These are phyloP conservation scores for Drosophila quinaria DNA, from an alignment of 2,888 invertebrate species.

Conservation along the genomic window DNA sequence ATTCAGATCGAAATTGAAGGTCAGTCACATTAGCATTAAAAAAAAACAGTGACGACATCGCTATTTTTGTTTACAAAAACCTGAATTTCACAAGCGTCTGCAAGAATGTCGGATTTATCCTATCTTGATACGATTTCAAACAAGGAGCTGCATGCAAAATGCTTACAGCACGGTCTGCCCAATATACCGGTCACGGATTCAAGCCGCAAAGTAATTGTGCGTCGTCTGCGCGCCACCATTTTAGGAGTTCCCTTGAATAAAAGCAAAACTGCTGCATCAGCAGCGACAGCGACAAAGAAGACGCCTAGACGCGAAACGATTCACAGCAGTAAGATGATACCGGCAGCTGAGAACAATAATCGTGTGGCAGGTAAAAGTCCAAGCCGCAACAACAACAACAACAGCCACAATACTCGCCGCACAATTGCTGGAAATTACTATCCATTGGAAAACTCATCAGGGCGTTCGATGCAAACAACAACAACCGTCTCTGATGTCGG, in stretches of 20 bases:
- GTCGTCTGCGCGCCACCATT: conserved; percentile 74
- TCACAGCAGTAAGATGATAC: conserved; percentile 67
- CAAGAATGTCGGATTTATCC: conserved; percentile 62
- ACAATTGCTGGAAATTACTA: conserved; percentile 61
- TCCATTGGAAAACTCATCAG: conserved; percentile 25
- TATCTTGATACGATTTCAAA: conserved; percentile 79
- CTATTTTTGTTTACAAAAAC: conserved; percentile 47
- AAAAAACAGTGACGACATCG: conserved; percentile 61
- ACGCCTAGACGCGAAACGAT: conserved; percentile 80
- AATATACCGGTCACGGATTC: conserved; percentile 84
- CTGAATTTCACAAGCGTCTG: conserved; percentile 44
- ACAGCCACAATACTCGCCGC: conserved; percentile 57
- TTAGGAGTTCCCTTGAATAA: conserved; percentile 57
- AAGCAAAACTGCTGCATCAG: conserved; percentile 34
- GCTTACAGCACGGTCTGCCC: conserved; percentile 80
- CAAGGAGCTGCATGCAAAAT: conserved; percentile 77
- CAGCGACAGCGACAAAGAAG: conserved; percentile 38
- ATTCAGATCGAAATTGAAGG: conserved; percentile 2
- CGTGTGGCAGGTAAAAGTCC: conserved; percentile 10
- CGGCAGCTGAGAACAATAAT: conserved; percentile 42
- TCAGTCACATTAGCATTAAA: conserved; percentile 19
- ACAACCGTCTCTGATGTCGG: conserved; percentile 61
- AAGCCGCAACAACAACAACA: conserved; percentile 19
- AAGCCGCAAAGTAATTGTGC: conserved; percentile 80
- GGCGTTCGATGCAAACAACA: conserved; percentile 44